A percentile compares a stretch with the other conserved stretches of the same genome.
Evolutionary conservation across 1,140 invertebrate genomes (phyloP).

Genomic region (Formica selysi): DNA sequence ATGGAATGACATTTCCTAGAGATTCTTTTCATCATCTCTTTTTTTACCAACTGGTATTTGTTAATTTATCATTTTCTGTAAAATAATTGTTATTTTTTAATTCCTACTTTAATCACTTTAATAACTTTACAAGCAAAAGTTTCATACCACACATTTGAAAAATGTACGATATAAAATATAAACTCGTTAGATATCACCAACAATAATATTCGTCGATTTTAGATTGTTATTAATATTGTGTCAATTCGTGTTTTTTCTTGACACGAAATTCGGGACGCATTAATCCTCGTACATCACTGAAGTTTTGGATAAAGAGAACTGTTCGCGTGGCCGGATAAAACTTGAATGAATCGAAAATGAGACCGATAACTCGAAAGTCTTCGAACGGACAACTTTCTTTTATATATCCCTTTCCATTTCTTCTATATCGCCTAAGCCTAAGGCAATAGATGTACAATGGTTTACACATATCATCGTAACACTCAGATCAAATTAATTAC

Average conservation of each 20-base stretch:
- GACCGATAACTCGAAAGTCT: conserved; percentile 57
- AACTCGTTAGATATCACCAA: background rate
- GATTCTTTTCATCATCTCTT: background rate
- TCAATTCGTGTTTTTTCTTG: background rate
- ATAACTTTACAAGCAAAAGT: background rate
- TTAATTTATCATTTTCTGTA: conserved; percentile 13
- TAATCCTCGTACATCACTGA: background rate
- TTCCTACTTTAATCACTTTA: background rate
- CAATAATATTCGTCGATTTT: background rate
- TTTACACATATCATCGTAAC: conserved; percentile 5
- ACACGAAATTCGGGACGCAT: background rate
- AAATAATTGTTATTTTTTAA: conserved; percentile 17
- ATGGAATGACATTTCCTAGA: background rate
- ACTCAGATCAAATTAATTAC: conserved; percentile 1
- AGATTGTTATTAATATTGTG: background rate
- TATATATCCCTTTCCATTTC: conserved; percentile 66
- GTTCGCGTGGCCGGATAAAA: background rate
- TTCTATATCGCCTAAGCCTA: background rate
- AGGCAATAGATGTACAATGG: background rate
- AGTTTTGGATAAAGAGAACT: background rate
- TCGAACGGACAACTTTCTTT: conserved; percentile 62
- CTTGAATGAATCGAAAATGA: background rate
- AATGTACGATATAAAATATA: background rate
- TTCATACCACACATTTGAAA: conserved; percentile 1
- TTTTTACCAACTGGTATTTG: background rate